A percentile compares a stretch with the other conserved stretches of the same genome.
These are phyloP conservation scores for Psittacus erithacus DNA, from an alignment of 2,113 vertebrate genomes.

Conservation along the genomic window DNA sequence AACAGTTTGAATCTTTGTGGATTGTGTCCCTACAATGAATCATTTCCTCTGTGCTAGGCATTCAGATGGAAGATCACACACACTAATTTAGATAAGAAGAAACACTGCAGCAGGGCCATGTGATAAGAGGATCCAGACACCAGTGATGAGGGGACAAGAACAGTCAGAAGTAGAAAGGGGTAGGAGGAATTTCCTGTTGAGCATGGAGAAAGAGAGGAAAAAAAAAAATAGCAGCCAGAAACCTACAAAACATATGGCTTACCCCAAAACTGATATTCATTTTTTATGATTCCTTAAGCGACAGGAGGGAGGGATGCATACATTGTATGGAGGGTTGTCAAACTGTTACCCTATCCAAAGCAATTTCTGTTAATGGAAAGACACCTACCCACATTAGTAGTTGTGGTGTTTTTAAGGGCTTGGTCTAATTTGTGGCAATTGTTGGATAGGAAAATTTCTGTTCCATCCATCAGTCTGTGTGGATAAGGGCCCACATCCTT, in stretches of 20 bases:
- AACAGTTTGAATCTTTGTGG: background rate
- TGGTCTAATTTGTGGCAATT: background rate
- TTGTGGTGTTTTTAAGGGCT: background rate
- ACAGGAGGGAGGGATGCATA: background rate
- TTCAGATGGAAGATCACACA: slow-evolving; percentile 47
- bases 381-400: background rate
- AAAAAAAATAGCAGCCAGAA: slow-evolving; percentile 37
- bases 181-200: slow-evolving; percentile 50
- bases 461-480: slow-evolving; percentile 7
- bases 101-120: slow-evolving; percentile 19
- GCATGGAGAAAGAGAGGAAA: background rate
- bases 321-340: slow-evolving; percentile 9
- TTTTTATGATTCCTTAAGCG: background rate
- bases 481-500: slow-evolving; percentile 4
- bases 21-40: slow-evolving; percentile 14
- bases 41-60: background rate
- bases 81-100: slow-evolving; percentile 60
- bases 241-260: slow-evolving; percentile 29
- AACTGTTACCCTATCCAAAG: background rate
- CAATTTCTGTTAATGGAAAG: background rate
- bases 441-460: background rate
- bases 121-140: slow-evolving; percentile 61
- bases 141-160: background rate
- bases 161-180: slow-evolving; percentile 4
- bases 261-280: slow-evolving; percentile 35